phyloP scores from a whole-genome alignment of 92 coral and sea anemone species.

The Desmophyllum pertusum region DNA sequence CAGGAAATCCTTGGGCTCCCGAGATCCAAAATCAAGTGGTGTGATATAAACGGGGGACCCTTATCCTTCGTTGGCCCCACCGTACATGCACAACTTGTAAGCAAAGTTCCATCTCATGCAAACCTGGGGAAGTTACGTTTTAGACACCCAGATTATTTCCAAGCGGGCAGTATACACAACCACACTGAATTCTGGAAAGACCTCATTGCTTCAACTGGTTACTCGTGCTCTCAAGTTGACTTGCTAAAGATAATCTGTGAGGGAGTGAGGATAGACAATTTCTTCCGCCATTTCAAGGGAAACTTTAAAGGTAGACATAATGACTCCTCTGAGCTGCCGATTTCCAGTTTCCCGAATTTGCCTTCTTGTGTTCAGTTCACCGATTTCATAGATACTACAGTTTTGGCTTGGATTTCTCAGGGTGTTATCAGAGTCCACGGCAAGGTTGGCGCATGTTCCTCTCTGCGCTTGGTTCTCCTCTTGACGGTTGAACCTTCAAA shows the following conservation, averaged over 20 bases:
- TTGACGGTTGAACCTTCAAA: not conserved
- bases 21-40: not conserved
- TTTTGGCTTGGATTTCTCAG: too few relatives aligned
- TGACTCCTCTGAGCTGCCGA: not conserved
- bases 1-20: not conserved
- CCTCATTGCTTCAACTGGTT: too few relatives aligned
- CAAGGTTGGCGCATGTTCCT: not conserved
- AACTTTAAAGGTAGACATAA: not conserved
- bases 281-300: too few relatives aligned
- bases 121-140: not conserved
- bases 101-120: not conserved
- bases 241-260: too few relatives aligned
- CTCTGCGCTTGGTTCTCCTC: not conserved
- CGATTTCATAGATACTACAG: too few relatives aligned
- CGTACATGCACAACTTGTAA: too few relatives aligned
- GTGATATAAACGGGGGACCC: constrained; percentile 11
- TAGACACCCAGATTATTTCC: constrained; percentile 19
- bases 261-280: too few relatives aligned
- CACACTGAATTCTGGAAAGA: too few relatives aligned
- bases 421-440: too few relatives aligned
- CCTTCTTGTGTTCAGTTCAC: constrained; percentile 9
- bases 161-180: too few relatives aligned
- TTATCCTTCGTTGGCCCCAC: constrained; percentile 8
- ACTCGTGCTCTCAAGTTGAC: too few relatives aligned
- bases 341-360: not conserved